Conservation (phyloP, 2,797 vertebrate genomes). For the Helarctos malayanus region DNA sequence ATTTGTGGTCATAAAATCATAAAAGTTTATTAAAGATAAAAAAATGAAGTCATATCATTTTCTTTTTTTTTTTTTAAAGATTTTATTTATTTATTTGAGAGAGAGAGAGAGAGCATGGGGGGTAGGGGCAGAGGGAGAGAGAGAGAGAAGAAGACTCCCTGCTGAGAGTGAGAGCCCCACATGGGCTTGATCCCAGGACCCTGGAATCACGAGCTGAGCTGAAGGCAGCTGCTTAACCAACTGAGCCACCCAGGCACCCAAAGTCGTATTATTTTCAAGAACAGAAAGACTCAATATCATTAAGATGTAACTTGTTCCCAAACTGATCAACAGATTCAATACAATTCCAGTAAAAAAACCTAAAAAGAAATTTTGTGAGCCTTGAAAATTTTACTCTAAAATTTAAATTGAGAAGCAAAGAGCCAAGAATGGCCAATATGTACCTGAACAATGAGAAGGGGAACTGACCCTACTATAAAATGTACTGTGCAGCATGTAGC, state of each 20-base stretch:
- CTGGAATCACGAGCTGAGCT: not conserved
- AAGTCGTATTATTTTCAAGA: not conserved
- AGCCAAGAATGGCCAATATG: not conserved
- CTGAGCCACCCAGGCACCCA: not conserved
- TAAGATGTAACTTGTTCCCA: not conserved
- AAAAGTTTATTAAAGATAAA: constrained; percentile 50
- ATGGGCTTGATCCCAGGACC: not conserved
- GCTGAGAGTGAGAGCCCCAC: too few relatives aligned
- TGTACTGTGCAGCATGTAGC: not conserved
- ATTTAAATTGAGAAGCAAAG: constrained; percentile 46
- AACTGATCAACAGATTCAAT: not conserved
- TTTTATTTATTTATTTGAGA: too few relatives aligned
- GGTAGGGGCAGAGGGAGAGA: not conserved
- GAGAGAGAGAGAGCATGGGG: too few relatives aligned
- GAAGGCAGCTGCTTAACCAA: not conserved
- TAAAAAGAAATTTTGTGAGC: not conserved
- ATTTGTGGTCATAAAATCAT: not conserved
- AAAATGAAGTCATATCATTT: not conserved
- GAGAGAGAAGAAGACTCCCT: too few relatives aligned
- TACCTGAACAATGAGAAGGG: not conserved
- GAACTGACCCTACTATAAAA: not conserved
- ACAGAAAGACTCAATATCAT: not conserved
- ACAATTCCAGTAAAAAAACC: not conserved
- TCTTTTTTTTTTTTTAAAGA: too few relatives aligned
- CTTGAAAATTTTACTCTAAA: constrained; percentile 6